These are phyloP conservation scores for Margaritifera margaritifera DNA, from an alignment of 2,888 invertebrate genomes.

Conservation along the genomic window DNA sequence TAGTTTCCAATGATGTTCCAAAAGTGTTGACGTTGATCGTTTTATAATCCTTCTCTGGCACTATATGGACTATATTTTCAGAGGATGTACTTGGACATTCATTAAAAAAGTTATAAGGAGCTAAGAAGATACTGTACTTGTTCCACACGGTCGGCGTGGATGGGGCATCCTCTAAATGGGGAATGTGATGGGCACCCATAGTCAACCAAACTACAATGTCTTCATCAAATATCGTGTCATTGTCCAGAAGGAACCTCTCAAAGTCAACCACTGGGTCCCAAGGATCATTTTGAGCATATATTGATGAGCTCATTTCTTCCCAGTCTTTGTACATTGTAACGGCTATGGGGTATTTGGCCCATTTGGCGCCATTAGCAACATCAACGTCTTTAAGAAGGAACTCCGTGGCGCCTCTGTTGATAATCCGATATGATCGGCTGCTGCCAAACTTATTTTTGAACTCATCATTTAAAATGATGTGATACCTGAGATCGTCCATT, in stretches of 20 bases:
- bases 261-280: constrained; percentile 62
- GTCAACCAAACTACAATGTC: constrained; percentile 69
- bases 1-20: constrained; percentile 36
- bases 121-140: constrained; percentile 50
- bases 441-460: constrained; percentile 49
- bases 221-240: constrained; percentile 60
- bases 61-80: constrained; percentile 51
- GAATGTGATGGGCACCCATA: constrained; percentile 60
- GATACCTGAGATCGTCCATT: constrained; percentile 47
- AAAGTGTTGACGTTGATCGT: constrained; percentile 42
- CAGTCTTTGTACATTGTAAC: constrained; percentile 62
- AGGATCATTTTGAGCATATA: constrained; percentile 62
- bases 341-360: constrained; percentile 60
- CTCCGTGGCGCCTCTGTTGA: constrained; percentile 41
- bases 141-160: constrained; percentile 54
- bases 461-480: constrained; percentile 48
- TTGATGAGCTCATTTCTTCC: constrained; percentile 59
- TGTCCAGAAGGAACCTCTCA: constrained; percentile 57
- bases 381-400: constrained; percentile 48
- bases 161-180: constrained; percentile 66
- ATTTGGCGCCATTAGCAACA: constrained; percentile 50
- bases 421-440: constrained; percentile 54
- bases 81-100: constrained; percentile 60
- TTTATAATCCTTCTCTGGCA: constrained; percentile 18
- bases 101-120: constrained; percentile 66